Base-by-base conservation (phyloP, 1,140 invertebrate species). In the Pentalonia nigronervosa region DNA sequence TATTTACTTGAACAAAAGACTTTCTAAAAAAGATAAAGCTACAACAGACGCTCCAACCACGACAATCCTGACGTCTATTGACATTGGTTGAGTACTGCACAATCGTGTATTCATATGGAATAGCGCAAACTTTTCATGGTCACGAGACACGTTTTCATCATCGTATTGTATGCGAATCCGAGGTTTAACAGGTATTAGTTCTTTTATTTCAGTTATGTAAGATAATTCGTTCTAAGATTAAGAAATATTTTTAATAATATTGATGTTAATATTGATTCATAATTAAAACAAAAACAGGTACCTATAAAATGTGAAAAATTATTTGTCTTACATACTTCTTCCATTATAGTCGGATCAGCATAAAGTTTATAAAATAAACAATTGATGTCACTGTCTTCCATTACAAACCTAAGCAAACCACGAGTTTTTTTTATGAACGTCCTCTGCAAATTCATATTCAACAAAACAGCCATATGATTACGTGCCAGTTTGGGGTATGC, bases 1-100 rank as follows among this genome's bases (percentile, higher is more conserved):
- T 30, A 56, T 60, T 94, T 95, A 97, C 96, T 96, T 96, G 94
- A 96, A 96, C 76, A 97, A 95, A 8, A 98, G 95, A 36, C 96
- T 95, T 94, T 97, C 97, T 25, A 97, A 91, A 94, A 97, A 97
- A 8, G 97, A 95, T 4, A 97, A 95, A 2, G 96, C 97, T 20
- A 97, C 97, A 84, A 97, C 96, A 86, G 97, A 97, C 25, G 97
- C 97, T 1, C 97, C 97, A 0, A 98, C 96, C 14, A 98, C 96
- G 1, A 98, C 97, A 90, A 98, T 97, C 94, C 96, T 96, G 20
- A 95, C 95, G 93, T 97, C 97, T n/a, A 97, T 95, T 67, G 95
- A 95, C 0, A 95, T 94, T 94, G 95, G 96, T 3, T 95, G 95
- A 45, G 94, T 94, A 53, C 95, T 95, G 1, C 81, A 50, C 23